Conservation (phyloP, 2,797 vertebrate genomes). For the Cryptoprocta ferox region DNA sequence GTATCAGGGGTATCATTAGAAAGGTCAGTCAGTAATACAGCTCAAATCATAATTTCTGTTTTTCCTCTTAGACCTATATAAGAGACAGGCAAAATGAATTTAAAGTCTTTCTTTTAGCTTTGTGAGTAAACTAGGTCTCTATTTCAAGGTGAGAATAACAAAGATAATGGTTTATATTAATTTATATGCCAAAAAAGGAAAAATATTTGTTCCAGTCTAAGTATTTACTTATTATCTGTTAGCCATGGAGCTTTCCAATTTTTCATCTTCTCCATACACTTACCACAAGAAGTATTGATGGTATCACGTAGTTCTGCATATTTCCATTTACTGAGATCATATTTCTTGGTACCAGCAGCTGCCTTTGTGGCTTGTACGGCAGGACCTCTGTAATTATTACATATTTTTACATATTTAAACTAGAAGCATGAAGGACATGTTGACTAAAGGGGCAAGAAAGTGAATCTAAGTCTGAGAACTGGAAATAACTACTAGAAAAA, state of each 20-base stretch:
- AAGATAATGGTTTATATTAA: neutral
- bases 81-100: conserved; percentile 10
- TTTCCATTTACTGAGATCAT: conserved; percentile 99
- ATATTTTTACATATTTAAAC: conserved; percentile 61
- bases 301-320: conserved; percentile 98
- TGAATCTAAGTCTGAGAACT: neutral
- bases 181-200: neutral
- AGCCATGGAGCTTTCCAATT: too few species aligned
- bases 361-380: conserved; percentile 97
- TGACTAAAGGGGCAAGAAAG: conserved; percentile 33
- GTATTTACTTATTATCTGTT: neutral
- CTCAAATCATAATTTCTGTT: neutral
- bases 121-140: neutral
- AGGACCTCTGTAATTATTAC: conserved; percentile 89
- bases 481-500: neutral
- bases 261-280: conserved; percentile 76
- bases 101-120: neutral
- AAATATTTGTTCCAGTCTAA: neutral
- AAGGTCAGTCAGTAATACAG: neutral
- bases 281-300: conserved; percentile 99
- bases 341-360: conserved; percentile 94
- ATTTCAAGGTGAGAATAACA: conserved; percentile 33
- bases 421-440: conserved; percentile 37
- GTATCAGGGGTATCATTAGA: neutral
- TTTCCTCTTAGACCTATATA: neutral